Percentiles rank a stretch among this genome's conserved stretches.
These are phyloP conservation scores for Tenualosa ilisha DNA, from an alignment of 2,797 vertebrate species.

Conservation along the genomic window DNA sequence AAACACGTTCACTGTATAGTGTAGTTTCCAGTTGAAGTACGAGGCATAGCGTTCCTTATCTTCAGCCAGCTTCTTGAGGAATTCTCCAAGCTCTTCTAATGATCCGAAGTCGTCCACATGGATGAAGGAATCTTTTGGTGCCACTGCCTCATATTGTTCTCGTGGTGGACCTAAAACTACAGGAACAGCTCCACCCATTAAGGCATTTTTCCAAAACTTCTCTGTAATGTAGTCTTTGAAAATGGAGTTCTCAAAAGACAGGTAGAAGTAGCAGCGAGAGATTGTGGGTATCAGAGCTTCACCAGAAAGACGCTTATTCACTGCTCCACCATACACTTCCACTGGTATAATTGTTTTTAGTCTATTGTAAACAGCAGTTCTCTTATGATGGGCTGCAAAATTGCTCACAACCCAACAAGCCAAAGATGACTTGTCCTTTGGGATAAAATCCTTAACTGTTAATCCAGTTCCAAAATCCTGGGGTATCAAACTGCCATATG, in stretches of 20 bases:
- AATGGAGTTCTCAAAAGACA: slow-evolving; percentile 88
- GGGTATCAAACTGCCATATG: slow-evolving; percentile 81
- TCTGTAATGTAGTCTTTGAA: slow-evolving; percentile 91
- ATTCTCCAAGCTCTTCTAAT: slow-evolving; percentile 70
- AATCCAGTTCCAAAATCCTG: background rate
- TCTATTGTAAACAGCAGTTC: slow-evolving; percentile 73
- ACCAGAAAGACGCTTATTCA: slow-evolving; percentile 57
- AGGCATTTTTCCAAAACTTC: slow-evolving; percentile 90
- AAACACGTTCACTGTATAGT: slow-evolving; percentile 72
- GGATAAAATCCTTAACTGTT: slow-evolving; percentile 38
- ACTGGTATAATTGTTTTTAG: slow-evolving; percentile 74
- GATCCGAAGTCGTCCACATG: slow-evolving; percentile 86
- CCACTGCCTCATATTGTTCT: slow-evolving; percentile 79
- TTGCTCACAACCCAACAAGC: slow-evolving; percentile 91
- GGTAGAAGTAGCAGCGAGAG: slow-evolving; percentile 87
- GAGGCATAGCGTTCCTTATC: slow-evolving; percentile 73
- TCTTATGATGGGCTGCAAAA: slow-evolving; percentile 71
- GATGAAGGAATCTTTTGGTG: slow-evolving; percentile 82
- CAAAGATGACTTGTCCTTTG: slow-evolving; percentile 72
- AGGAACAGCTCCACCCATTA: slow-evolving; percentile 78
- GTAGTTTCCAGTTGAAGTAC: slow-evolving; percentile 80
- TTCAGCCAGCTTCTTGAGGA: slow-evolving; percentile 68
- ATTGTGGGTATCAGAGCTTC: slow-evolving; percentile 74
- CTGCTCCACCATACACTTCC: slow-evolving; percentile 76
- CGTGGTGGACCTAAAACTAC: slow-evolving; percentile 85